These are phyloP conservation scores for Pao palembangensis DNA, from an alignment of 2,113 vertebrate genomes.

Conservation along the genomic window DNA sequence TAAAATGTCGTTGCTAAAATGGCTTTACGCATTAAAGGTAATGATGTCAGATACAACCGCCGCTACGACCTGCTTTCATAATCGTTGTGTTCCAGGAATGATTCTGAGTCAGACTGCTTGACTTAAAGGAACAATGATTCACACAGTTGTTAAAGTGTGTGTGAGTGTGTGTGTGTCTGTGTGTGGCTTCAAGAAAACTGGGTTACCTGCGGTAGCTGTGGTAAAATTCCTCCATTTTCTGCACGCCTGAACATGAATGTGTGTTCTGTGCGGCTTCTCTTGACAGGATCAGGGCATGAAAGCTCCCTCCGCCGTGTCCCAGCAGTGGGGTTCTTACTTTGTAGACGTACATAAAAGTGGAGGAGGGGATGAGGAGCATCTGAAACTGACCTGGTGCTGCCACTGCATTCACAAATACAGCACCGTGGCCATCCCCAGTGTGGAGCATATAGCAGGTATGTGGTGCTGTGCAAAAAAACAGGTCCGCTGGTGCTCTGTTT, in stretches of 20 bases:
- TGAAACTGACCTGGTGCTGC: constrained; percentile 84
- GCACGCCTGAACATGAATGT: constrained; percentile 42
- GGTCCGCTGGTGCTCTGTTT: neutral
- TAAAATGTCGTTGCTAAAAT: too few relatives aligned
- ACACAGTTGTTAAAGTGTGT: too few relatives aligned
- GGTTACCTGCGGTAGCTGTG: too few relatives aligned
- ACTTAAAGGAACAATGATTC: too few relatives aligned
- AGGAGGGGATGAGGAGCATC: constrained; percentile 75
- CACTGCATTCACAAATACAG: constrained; percentile 89
- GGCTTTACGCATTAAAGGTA: too few relatives aligned
- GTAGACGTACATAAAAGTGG: constrained; percentile 71
- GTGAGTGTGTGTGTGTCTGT: too few relatives aligned
- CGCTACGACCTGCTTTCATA: too few relatives aligned
- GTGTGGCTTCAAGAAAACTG: too few relatives aligned
- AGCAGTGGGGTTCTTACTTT: constrained; percentile 95
- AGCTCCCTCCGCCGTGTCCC: constrained; percentile 78
- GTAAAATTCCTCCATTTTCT: constrained; percentile 12
- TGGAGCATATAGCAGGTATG: constrained; percentile 91
- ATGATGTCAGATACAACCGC: too few relatives aligned
- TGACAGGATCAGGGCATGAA: constrained; percentile 78
- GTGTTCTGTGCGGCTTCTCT: too few relatives aligned
- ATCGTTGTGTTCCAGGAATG: too few relatives aligned
- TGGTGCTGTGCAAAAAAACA: neutral
- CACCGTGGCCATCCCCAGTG: constrained; percentile 89
- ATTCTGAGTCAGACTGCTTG: too few relatives aligned